phyloP scores from a whole-genome alignment of 2,888 invertebrate genomes.

The Dynastes hyllus region DNA sequence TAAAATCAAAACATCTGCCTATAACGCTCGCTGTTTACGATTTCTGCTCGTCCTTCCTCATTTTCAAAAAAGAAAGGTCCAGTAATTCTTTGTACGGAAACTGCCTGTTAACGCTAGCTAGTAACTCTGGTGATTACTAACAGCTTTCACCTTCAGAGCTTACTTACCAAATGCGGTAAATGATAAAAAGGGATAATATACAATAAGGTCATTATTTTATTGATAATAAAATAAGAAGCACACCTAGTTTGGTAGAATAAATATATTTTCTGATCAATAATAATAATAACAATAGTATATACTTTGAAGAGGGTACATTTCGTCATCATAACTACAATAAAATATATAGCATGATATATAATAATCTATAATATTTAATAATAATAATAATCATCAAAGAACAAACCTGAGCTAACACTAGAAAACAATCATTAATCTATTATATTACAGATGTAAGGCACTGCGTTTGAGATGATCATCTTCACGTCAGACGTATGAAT shows the following conservation, averaged over 20 bases:
- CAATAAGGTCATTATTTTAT: too few species aligned
- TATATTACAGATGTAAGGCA: slow-evolving; percentile 55
- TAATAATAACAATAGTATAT: slow-evolving; percentile 29
- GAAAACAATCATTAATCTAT: slow-evolving; percentile 53
- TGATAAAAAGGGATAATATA: too few species aligned
- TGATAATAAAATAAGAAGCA: too few species aligned
- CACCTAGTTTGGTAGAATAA: slow-evolving; percentile 37
- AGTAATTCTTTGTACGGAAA: too few species aligned
- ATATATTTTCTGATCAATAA: slow-evolving; percentile 48
- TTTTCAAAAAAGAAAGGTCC: too few species aligned
- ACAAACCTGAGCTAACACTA: slow-evolving; percentile 60
- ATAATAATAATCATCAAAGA: slow-evolving; percentile 49
- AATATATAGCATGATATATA: slow-evolving; percentile 26
- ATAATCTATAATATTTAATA: slow-evolving; percentile 32
- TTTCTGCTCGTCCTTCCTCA: too few species aligned
- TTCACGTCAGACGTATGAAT: not conserved
- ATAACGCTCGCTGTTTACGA: too few species aligned
- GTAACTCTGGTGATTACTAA: too few species aligned
- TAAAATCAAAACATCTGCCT: too few species aligned
- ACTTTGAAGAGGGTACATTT: slow-evolving; percentile 50
- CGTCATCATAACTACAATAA: slow-evolving; percentile 44
- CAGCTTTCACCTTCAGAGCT: too few species aligned
- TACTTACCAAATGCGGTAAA: too few species aligned
- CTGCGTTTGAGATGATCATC: slow-evolving; percentile 42
- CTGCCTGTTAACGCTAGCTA: too few species aligned